phyloP scores from a whole-genome alignment of 2,113 vertebrate genomes.

The human region GRCh38 chr12:56567001-56567500 shows the following conservation, averaged over 20 bases:
- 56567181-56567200: neutral
- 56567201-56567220: too few species aligned
- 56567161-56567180: neutral
- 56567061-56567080: slow-evolving; percentile 23
- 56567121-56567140: neutral
- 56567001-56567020: neutral
- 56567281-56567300: too few species aligned
- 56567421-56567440: too few species aligned
- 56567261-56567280: too few species aligned
- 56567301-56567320: too few species aligned
- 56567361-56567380: neutral
- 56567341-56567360: too few species aligned
- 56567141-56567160: neutral
- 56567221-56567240: too few species aligned
- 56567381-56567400: neutral
- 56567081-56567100: neutral
- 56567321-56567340: too few species aligned
- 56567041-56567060: neutral
- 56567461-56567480: too few species aligned
- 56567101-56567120: neutral
- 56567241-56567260: too few species aligned
- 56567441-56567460: too few species aligned
- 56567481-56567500: neutral
- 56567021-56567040: neutral
- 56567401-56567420: neutral